A percentile compares a stretch with the other conserved stretches of the same genome.
These are phyloP conservation scores for Struthidea cinerea DNA, from an alignment of 2,113 vertebrate genomes.

Conservation along the genomic window DNA sequence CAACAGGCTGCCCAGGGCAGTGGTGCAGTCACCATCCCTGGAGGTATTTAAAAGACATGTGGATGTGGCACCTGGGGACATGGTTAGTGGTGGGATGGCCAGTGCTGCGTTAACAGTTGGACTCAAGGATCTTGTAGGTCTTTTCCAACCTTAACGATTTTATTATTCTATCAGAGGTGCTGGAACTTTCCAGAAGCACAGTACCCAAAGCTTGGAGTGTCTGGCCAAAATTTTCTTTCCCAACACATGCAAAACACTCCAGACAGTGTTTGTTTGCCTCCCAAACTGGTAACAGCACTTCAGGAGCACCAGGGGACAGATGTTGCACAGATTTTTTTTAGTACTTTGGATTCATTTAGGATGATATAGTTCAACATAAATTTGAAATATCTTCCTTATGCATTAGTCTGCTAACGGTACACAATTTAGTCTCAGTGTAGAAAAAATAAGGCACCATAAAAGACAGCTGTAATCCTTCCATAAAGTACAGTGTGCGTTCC, in stretches of 20 bases:
- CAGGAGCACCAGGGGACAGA: not conserved
- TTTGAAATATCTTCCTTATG: not conserved
- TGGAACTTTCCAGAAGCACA: not conserved
- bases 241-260: not conserved
- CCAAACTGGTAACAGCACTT: fast-evolving
- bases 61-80: not conserved
- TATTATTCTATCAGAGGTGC: not conserved
- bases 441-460: not conserved
- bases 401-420: not conserved
- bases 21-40: not conserved
- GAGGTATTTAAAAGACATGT: too few species aligned
- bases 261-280: not conserved
- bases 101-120: not conserved
- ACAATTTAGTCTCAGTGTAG: not conserved
- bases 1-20: not conserved
- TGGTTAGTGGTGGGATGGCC: not conserved
- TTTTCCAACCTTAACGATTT: not conserved
- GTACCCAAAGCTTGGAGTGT: not conserved
- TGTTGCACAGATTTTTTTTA: not conserved
- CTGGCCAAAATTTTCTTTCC: not conserved
- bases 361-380: not conserved
- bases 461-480: slow-evolving; percentile 28
- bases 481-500: not conserved
- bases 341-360: not conserved
- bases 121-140: not conserved